Percentiles rank a stretch among this genome's conserved stretches.
phyloP scores from a whole-genome alignment of 2,113 vertebrate genomes.

The Vidua macroura region DNA sequence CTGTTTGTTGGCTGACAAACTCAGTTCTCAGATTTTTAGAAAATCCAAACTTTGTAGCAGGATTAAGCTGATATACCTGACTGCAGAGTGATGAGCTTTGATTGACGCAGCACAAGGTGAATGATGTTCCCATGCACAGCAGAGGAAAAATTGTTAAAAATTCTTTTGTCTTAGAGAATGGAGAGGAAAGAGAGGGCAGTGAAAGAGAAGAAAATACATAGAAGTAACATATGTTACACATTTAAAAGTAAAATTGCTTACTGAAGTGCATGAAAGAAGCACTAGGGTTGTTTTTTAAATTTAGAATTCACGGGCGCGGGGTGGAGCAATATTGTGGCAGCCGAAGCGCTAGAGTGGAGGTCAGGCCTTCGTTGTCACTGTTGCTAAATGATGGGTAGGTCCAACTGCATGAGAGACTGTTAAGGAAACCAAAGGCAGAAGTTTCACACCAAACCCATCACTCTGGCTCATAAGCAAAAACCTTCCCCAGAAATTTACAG shows the following conservation, averaged over 20 bases:
- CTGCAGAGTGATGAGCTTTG: slow-evolving; percentile 41
- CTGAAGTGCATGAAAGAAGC: neutral
- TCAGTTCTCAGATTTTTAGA: slow-evolving; percentile 54
- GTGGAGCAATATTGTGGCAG: neutral
- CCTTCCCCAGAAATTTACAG: slow-evolving; percentile 21
- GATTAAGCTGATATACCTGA: neutral
- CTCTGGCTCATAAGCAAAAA: slow-evolving; percentile 27
- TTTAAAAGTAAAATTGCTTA: neutral
- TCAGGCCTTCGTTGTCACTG: neutral
- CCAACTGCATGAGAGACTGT: neutral
- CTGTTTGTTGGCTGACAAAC: slow-evolving; percentile 60
- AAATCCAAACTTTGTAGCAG: neutral
- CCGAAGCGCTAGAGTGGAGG: neutral
- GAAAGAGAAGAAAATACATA: neutral
- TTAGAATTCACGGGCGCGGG: neutral
- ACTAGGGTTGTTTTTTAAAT: neutral
- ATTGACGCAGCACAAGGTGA: neutral
- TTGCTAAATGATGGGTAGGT: neutral
- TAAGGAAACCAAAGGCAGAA: slow-evolving; percentile 1
- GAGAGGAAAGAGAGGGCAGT: neutral
- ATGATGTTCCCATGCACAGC: neutral
- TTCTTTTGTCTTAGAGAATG: neutral
- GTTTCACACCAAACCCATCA: slow-evolving; percentile 17
- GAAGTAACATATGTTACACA: neutral
- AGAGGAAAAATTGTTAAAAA: neutral